Conservation (phyloP, 2,797 vertebrate genomes). For the Ctenochaetus hawaiiensis region DNA sequence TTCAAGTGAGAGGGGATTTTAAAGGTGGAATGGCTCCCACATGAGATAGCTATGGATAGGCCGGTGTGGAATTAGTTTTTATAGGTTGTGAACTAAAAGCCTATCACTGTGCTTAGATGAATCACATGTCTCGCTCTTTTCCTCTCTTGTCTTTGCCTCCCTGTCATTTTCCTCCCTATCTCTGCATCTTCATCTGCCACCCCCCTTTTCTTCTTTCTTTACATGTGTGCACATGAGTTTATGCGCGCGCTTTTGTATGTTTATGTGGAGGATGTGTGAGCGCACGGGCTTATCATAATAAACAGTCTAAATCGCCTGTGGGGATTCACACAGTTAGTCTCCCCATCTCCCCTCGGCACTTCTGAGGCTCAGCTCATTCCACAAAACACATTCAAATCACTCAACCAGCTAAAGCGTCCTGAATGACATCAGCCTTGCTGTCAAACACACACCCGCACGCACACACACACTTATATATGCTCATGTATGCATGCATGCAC, state of each 20-base stretch:
- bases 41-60: constrained; percentile 62
- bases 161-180: background rate
- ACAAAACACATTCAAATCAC: constrained; percentile 67
- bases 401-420: constrained; percentile 71
- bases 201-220: constrained; percentile 17
- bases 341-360: constrained; percentile 54
- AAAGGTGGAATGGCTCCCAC: constrained; percentile 74
- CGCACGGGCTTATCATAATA: constrained; percentile 65
- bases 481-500: constrained; percentile 32
- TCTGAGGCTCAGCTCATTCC: constrained; percentile 66
- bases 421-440: constrained; percentile 69
- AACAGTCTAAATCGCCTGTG: constrained; percentile 69
- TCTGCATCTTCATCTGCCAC: background rate
- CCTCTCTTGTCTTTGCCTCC: background rate
- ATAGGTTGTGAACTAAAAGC: constrained; percentile 62
- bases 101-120: constrained; percentile 38
- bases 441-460: constrained; percentile 33
- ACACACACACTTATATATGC: background rate
- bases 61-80: constrained; percentile 64
- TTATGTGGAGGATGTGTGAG: constrained; percentile 22
- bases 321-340: constrained; percentile 66
- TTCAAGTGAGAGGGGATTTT: constrained; percentile 70
- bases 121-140: constrained; percentile 7
- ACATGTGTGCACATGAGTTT: constrained; percentile 19
- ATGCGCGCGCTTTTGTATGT: constrained; percentile 40